Conservation (phyloP, 2,888 invertebrate species). For the Hemistola chrysoprasaria region DNA sequence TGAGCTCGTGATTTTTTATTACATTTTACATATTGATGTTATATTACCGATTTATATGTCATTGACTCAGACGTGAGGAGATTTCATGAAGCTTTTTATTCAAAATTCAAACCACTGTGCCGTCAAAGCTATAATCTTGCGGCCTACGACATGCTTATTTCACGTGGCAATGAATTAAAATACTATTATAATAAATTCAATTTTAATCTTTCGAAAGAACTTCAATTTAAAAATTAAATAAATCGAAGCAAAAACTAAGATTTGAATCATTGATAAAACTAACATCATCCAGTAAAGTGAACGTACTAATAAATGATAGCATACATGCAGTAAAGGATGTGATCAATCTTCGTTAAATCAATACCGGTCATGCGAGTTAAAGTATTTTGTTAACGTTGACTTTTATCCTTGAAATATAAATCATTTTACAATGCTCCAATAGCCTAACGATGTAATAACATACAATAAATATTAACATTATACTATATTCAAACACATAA, state of each 20-base stretch:
- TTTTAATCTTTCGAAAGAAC: too few relatives aligned
- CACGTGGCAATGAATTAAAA: too few relatives aligned
- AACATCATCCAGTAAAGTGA: constrained; percentile 10
- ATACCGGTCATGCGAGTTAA: constrained; percentile 19
- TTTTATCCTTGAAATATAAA: constrained; percentile 25
- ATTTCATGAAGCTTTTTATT: background rate
- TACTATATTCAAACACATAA: too few relatives aligned
- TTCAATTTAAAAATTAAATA: constrained; percentile 1
- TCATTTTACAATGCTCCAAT: constrained; percentile 21
- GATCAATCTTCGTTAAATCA: constrained; percentile 21
- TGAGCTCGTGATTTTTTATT: constrained; percentile 18
- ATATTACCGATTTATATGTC: constrained; percentile 11
- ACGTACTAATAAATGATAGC: constrained; percentile 14
- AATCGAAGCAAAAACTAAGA: constrained; percentile 3
- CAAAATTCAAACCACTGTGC: background rate
- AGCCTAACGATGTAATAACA: constrained; percentile 19
- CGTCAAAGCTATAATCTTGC: too few relatives aligned
- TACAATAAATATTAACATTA: constrained; percentile 1
- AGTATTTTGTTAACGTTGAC: constrained; percentile 23
- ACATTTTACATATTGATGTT: constrained; percentile 22
- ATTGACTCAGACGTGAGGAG: constrained; percentile 1
- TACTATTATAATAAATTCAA: too few relatives aligned
- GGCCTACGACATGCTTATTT: too few relatives aligned
- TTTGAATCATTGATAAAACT: constrained; percentile 7
- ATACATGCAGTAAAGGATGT: constrained; percentile 13